Evolutionary conservation across 2,113 vertebrate genomes (phyloP), one percentile per base, ranked within the genome.

Genomic region (Ranitomeya variabilis): DNA sequence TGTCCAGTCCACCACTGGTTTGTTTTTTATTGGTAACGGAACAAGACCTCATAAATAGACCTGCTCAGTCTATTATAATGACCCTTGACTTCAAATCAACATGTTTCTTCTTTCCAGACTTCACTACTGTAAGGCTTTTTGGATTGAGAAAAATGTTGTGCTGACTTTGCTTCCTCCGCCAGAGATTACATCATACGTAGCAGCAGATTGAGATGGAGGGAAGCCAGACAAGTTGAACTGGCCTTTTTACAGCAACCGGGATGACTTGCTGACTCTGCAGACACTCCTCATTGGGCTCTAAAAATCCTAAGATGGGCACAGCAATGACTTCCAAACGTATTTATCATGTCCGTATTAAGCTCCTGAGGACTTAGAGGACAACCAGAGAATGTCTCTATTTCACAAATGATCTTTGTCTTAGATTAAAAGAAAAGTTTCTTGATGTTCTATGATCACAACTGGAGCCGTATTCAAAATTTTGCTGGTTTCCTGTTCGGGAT

Each of bases 131-230:
- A 54, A 19, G 55, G 19, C 37, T 66, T 51, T 59, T 83, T 51
- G 60, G 62, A 83, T 14, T 51, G 37, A 45, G 18, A n/a, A 45
- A n/a, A 52, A 66, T 14, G 18, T 79, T 79, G 26, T 83, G 57
- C 80, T 83, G 80, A 83, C 31, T 83, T 19, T 83, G 59, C 80
- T 83, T 66, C 37, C 37, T 52, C 59, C 5, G 80, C 80, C 80
- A 83, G 60, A 66, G 80, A 83, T 66, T 83, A 83, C 80, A 83
- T 83, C 80, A 83, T 66, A 60, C 8, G 11, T 45, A 66, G 37
- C 60, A 83, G 80, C 60, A 83, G 80, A 83, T 66, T 83, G 80
- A 83, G 80, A 66, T 83, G 80, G 80, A 83, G 16, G 60, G 31
- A 83, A n/a, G 80, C 80, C 80, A 83, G 80, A 83, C 31, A 66